phyloP scores from a whole-genome alignment of 2,888 invertebrate species.

The Portevinia maculata region DNA sequence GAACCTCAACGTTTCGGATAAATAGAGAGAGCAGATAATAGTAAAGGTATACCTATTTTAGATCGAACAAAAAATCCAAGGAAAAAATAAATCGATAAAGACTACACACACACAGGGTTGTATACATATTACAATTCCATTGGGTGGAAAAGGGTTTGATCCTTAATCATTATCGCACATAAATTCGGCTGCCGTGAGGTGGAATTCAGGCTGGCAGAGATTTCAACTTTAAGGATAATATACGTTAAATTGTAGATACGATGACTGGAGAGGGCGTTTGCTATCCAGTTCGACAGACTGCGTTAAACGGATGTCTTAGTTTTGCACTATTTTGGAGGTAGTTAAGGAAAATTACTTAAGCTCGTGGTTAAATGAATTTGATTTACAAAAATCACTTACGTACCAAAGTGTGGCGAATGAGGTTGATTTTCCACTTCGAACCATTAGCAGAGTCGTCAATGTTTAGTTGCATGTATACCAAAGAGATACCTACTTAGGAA shows the following conservation, averaged over 20 bases:
- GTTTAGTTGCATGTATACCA: too few species aligned
- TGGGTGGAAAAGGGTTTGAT: conserved; percentile 49
- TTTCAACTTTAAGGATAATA: conserved; percentile 18
- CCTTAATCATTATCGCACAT: conserved; percentile 63
- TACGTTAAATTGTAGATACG: background rate
- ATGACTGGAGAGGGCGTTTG: background rate
- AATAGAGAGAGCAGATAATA: background rate
- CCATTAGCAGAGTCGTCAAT: too few species aligned
- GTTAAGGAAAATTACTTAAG: conserved; percentile 9
- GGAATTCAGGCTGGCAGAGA: conserved; percentile 45
- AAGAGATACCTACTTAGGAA: too few species aligned
- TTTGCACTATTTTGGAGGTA: background rate
- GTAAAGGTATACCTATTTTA: background rate
- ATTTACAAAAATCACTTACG: conserved; percentile 17
- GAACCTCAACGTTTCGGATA: conserved; percentile 20
- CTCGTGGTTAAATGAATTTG: conserved; percentile 33
- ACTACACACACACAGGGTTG: background rate
- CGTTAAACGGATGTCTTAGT: conserved; percentile 12
- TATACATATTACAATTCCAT: conserved; percentile 14
- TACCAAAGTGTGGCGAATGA: too few species aligned
- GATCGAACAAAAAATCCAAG: background rate
- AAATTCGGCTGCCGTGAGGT: conserved; percentile 53
- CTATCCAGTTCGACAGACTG: conserved; percentile 1
- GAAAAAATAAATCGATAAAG: conserved; percentile 23
- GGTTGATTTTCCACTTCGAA: too few species aligned